Percentiles rank a stretch among this genome's conserved stretches.
Conservation (phyloP, 2,888 invertebrate genomes). For the Drosophila stalkeri region DNA sequence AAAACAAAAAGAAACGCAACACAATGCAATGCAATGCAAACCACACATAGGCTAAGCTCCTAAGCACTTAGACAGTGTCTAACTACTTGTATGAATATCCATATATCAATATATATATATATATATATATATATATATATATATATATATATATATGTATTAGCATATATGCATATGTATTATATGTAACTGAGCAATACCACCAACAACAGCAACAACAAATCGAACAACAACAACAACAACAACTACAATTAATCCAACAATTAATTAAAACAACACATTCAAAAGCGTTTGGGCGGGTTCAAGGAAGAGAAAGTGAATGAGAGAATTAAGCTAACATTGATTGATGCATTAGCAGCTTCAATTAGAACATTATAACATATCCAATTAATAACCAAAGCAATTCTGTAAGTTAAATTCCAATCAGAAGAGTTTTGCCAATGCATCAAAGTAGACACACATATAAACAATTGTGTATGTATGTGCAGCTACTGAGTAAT, state of each 20-base stretch:
- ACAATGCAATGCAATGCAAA: slow-evolving; percentile 42
- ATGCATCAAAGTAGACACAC: neutral
- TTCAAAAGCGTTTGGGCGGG: slow-evolving; percentile 33
- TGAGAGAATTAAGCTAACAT: neutral
- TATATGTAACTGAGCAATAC: slow-evolving; percentile 62
- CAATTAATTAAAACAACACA: slow-evolving; percentile 44
- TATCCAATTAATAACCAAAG: neutral
- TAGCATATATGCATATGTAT: slow-evolving; percentile 30
- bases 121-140: neutral
- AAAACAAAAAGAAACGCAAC: slow-evolving; percentile 17
- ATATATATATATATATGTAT: no score
- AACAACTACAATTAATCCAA: slow-evolving; percentile 46
- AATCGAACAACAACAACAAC: slow-evolving; percentile 43
- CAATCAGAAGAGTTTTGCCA: neutral
- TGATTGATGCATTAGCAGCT: neutral
- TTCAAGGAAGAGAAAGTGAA: slow-evolving; percentile 1
- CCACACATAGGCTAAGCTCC: slow-evolving; percentile 63
- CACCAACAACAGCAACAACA: slow-evolving; percentile 60
- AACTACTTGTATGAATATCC: slow-evolving; percentile 39
- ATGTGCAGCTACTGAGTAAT: neutral
- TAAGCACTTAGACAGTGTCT: slow-evolving; percentile 41
- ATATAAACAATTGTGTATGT: neutral
- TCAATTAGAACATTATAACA: neutral
- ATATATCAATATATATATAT: slow-evolving; percentile 16
- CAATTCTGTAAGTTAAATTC: neutral